Conservation (phyloP, 2,888 invertebrate species). For the Cenopis cana region DNA sequence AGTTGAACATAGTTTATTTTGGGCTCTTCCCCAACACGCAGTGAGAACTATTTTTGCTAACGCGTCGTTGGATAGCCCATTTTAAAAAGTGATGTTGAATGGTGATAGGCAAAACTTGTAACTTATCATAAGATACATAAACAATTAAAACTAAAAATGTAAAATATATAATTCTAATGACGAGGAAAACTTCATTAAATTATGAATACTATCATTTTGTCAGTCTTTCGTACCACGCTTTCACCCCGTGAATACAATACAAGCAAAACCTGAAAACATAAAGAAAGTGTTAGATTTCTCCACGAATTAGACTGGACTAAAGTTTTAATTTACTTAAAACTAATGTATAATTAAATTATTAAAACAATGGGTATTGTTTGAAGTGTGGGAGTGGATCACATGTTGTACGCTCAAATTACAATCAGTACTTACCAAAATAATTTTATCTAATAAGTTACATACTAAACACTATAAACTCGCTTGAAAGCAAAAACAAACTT, state of each 20-base stretch:
- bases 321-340: slow-evolving; percentile 33
- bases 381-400: slow-evolving; percentile 35
- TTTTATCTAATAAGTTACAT: slow-evolving; percentile 13
- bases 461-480: not conserved
- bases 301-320: slow-evolving; percentile 24
- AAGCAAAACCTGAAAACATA: slow-evolving; percentile 37
- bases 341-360: slow-evolving; percentile 40
- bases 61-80: too few relatives aligned
- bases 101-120: too few relatives aligned
- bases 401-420: slow-evolving; percentile 24
- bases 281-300: slow-evolving; percentile 42
- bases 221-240: slow-evolving; percentile 23
- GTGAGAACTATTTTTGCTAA: too few relatives aligned
- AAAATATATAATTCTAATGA: slow-evolving; percentile 2
- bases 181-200: slow-evolving; percentile 19
- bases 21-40: too few relatives aligned
- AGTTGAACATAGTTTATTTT: too few relatives aligned
- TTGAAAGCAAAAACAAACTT: not conserved
- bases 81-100: too few relatives aligned
- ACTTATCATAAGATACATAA: not conserved
- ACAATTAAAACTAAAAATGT: not conserved
- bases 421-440: slow-evolving; percentile 24
- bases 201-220: slow-evolving; percentile 26
- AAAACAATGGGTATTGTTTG: slow-evolving; percentile 39
- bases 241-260: slow-evolving; percentile 37